These are phyloP conservation scores for Ormia ochracea DNA, from an alignment of 2,888 invertebrate genomes.

Conservation along the genomic window DNA sequence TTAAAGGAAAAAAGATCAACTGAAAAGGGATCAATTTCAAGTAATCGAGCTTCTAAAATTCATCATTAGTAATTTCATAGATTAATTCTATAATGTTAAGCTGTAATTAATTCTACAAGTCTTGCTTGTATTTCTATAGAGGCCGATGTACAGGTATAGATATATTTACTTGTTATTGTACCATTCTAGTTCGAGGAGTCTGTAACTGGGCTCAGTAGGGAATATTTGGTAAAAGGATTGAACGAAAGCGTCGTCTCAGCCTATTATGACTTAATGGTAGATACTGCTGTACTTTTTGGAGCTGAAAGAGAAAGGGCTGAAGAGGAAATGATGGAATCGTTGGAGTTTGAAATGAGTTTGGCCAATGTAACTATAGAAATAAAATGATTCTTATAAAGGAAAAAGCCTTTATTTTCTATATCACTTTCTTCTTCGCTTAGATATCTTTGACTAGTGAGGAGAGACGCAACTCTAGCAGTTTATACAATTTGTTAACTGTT, in stretches of 20 bases:
- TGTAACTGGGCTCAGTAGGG: slow-evolving; percentile 88
- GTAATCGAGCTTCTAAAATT: too few relatives aligned
- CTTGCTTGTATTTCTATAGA: too few relatives aligned
- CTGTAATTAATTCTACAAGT: background rate
- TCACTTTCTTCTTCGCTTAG: slow-evolving; percentile 78
- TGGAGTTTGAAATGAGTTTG: slow-evolving; percentile 91
- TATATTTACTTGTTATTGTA: background rate
- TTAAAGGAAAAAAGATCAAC: too few relatives aligned
- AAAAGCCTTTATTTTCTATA: background rate
- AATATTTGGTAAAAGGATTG: slow-evolving; percentile 89
- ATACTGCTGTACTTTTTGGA: slow-evolving; percentile 90
- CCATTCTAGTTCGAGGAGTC: slow-evolving; percentile 88
- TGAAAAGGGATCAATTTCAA: too few relatives aligned
- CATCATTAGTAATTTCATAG: too few relatives aligned
- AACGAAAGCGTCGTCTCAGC: slow-evolving; percentile 90
- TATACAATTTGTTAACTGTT: slow-evolving; percentile 96
- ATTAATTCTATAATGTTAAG: too few relatives aligned
- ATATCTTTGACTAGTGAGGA: slow-evolving; percentile 92
- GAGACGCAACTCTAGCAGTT: slow-evolving; percentile 90
- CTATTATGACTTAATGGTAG: slow-evolving; percentile 91
- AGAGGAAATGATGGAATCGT: slow-evolving; percentile 85
- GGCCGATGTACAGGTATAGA: background rate
- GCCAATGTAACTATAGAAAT: slow-evolving; percentile 88
- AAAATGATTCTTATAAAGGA: too few relatives aligned
- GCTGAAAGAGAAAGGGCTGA: slow-evolving; percentile 84